Evolutionary conservation across 1,140 invertebrate genomes (phyloP), one percentile per base, ranked within the genome.

Genomic region (Subanguina moxae): DNA sequence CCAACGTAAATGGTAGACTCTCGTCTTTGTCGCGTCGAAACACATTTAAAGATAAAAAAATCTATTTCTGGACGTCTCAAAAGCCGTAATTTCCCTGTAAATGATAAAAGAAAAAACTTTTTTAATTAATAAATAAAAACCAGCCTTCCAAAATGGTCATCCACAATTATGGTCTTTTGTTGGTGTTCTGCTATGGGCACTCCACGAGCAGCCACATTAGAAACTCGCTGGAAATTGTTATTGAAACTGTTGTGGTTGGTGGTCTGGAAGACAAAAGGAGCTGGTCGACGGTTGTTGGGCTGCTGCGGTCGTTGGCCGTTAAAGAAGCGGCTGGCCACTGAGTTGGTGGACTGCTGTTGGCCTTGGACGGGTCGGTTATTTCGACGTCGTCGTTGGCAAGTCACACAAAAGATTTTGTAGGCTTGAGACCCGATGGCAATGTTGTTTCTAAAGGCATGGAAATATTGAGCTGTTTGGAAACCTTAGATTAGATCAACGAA

Each of bases 381-480:
- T 1, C 32, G 32, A 38, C 32, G 32, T 38, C 58, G 5, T 61
- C 38, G n/a, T 25, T 61, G 58, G n/a, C 58, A 61, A 5, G 58
- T 61, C 13, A 61, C 28, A 28, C 58, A 61, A 1, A 25, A 30
- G 30, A 61, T 61, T 61, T 43, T 30, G 28, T 21, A 25, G n/a
- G 58, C n/a, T 28, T 61, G 58, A 43, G 28, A 30, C n/a, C 28
- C 19, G 38, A 61, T 61, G 13, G 58, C 28, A 7, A 61, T 61
- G 38, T 61, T 61, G 38, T 61, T 61, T 30, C 58, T 61, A n/a
- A 61, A 61, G 17, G n/a, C n/a, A n/a, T n/a, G n/a, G n/a, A n/a
- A n/a, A n/a, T n/a, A n/a, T n/a, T n/a, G n/a, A n/a, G n/a, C n/a
- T n/a, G n/a, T n/a, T n/a, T n/a, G n/a, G n/a, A n/a, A n/a, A n/a